phyloP scores from a whole-genome alignment of 2,113 vertebrate genomes.

The Leucopsar rothschildi region DNA sequence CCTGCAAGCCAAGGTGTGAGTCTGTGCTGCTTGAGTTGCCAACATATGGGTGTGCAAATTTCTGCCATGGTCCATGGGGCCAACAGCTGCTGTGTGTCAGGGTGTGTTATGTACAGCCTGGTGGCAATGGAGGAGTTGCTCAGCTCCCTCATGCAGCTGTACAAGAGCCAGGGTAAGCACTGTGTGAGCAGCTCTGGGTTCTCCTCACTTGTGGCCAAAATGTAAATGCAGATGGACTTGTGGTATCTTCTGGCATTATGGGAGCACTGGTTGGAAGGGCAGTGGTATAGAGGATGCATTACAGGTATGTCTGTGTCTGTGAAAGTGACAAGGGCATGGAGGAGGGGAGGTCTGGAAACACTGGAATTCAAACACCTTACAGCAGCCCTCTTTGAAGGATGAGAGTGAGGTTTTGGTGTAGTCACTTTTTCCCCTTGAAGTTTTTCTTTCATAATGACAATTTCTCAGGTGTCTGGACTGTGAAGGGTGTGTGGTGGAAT shows the following conservation, averaged over 20 bases:
- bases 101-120: neutral
- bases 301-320: neutral
- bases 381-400: neutral
- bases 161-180: neutral
- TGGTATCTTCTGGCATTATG: neutral
- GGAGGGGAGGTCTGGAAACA: neutral
- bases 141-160: neutral
- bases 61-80: neutral
- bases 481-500: neutral
- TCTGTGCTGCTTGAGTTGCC: neutral
- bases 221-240: neutral
- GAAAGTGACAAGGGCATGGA: neutral
- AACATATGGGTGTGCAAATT: rapidly evolving
- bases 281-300: neutral
- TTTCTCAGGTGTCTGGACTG: neutral
- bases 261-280: neutral
- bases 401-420: neutral
- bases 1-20: neutral
- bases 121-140: neutral
- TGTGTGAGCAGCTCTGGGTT: neutral
- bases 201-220: neutral
- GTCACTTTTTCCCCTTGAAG: neutral
- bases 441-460: neutral
- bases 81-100: neutral
- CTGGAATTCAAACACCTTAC: rapidly evolving